Evolutionary conservation across 2,888 invertebrate genomes (phyloP).

Genomic region (Rhodophaea formosa): DNA sequence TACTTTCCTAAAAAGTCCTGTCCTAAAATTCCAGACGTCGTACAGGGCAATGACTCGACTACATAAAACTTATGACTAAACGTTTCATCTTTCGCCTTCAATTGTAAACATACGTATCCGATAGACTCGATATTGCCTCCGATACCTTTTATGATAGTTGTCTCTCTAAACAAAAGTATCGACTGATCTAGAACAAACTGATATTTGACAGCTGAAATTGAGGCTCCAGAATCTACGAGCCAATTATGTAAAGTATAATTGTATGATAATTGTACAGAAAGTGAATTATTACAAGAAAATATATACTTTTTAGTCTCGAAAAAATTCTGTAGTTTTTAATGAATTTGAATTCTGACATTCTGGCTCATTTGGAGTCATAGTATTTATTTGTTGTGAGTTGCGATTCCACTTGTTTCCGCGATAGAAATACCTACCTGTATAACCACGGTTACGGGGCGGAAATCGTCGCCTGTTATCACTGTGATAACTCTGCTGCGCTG

Average conservation of each 20-base stretch:
- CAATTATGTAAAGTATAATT: background rate
- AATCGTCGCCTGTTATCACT: background rate
- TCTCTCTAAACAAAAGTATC: background rate
- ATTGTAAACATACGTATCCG: background rate
- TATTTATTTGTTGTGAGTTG: background rate
- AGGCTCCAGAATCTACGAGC: background rate
- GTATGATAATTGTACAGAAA: background rate
- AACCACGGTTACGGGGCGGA: background rate
- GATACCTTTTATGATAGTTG: background rate
- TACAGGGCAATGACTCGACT: background rate
- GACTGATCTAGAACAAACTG: background rate
- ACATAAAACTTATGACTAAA: conserved; percentile 1
- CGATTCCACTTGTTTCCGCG: background rate
- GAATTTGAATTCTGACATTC: background rate
- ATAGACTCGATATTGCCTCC: background rate
- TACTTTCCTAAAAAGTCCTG: background rate
- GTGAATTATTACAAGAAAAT: conserved; percentile 1
- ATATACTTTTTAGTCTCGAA: background rate
- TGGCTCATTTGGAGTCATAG: background rate
- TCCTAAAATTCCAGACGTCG: background rate
- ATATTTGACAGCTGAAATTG: conserved; percentile 1
- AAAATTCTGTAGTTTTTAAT: background rate
- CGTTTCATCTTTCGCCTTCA: background rate
- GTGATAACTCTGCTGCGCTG: background rate
- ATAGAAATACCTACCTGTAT: background rate